Conservation (phyloP, 2,797 vertebrate genomes). For the Chaetodon trifasciatus region DNA sequence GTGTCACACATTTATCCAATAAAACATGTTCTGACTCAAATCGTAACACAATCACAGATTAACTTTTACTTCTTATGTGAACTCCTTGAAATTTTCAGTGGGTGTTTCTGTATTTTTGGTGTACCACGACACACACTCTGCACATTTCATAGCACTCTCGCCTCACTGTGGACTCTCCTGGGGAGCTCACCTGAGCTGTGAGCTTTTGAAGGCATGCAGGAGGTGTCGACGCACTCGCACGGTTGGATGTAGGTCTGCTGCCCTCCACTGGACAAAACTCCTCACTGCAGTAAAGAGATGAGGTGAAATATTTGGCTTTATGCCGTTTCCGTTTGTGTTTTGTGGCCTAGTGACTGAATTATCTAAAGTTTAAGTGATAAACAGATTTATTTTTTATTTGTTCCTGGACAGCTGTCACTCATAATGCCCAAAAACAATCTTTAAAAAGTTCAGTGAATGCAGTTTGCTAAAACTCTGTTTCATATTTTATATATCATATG, state of each 20-base stretch:
- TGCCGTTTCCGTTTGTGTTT: neutral
- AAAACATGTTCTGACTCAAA: neutral
- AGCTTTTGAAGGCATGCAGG: constrained; percentile 12
- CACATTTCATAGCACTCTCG: constrained; percentile 39
- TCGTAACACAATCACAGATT: neutral
- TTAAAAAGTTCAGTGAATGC: neutral
- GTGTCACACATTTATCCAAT: neutral
- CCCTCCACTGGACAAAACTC: constrained; percentile 62
- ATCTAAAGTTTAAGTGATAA: neutral
- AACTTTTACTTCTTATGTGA: neutral
- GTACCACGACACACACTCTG: constrained; percentile 27
- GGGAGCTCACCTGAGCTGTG: constrained; percentile 16
- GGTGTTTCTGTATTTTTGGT: neutral
- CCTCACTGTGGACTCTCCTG: constrained; percentile 10
- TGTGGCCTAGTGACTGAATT: neutral
- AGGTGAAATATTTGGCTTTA: neutral
- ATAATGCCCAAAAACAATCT: neutral
- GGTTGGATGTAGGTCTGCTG: constrained; percentile 60
- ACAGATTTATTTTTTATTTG: neutral
- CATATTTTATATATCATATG: neutral
- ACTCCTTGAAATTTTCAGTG: fast-evolving
- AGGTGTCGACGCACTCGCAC: neutral
- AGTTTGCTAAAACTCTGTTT: neutral
- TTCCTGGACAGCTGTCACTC: neutral
- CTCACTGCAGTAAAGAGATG: constrained; percentile 46